Conservation (phyloP, 30 jellyfish, hydroid and myxozoan genomes). For the Turritopsis rubra region DNA sequence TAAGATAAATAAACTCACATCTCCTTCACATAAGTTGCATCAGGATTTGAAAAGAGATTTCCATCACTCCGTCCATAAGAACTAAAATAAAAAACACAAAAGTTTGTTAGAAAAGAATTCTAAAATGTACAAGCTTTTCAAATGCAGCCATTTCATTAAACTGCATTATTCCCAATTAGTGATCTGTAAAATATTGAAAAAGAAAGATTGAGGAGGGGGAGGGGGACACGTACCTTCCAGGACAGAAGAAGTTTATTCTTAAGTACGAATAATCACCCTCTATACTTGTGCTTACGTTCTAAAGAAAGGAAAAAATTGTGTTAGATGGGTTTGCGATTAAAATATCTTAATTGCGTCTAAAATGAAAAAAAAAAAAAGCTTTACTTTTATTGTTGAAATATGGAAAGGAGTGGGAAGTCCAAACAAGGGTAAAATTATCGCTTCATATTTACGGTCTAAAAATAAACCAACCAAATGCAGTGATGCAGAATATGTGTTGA, state of each 20-base stretch:
- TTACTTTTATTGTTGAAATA: conserved; percentile 89
- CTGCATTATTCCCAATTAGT: background rate
- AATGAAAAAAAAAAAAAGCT: too few relatives aligned
- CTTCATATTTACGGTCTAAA: conserved; percentile 86
- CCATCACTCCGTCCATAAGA: conserved; percentile 97
- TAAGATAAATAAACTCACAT: conserved; percentile 52
- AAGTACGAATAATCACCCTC: conserved; percentile 96
- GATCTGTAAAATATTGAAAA: background rate
- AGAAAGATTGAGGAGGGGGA: background rate
- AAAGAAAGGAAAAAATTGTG: background rate
- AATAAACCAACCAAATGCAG: background rate
- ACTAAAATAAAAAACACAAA: conserved; percentile 36
- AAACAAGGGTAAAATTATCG: conserved; percentile 83
- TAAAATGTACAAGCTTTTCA: background rate
- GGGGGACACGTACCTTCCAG: conserved; percentile 70
- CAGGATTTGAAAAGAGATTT: conserved; percentile 91
- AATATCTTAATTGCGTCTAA: background rate
- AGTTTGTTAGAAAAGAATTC: background rate
- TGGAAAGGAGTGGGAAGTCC: conserved; percentile 99
- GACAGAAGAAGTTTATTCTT: conserved; percentile 91
- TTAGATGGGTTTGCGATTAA: too few relatives aligned
- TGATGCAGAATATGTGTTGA: too few relatives aligned
- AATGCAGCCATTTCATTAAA: too few relatives aligned
- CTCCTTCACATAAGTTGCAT: conserved; percentile 92
- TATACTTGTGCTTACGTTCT: conserved; percentile 92